Conservation (phyloP, 2,797 vertebrate species). For the Hyperoplus lanceolatus region DNA sequence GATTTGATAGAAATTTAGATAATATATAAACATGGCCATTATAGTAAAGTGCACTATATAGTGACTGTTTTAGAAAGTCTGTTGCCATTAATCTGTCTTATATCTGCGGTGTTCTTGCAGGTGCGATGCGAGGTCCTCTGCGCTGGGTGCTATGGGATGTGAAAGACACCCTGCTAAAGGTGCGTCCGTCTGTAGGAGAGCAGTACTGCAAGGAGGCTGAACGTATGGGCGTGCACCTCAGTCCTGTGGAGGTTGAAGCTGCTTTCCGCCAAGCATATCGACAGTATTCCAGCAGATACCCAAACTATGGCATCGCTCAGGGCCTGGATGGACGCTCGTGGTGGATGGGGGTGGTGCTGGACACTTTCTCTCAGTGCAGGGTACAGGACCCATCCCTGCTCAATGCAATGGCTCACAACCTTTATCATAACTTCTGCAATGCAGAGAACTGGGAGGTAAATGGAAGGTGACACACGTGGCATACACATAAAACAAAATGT, state of each 20-base stretch:
- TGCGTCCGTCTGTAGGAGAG: slow-evolving; percentile 88
- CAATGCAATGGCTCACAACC: slow-evolving; percentile 82
- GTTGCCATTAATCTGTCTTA: background rate
- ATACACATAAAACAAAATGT: background rate
- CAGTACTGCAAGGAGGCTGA: slow-evolving; percentile 90
- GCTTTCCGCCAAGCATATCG: slow-evolving; percentile 85
- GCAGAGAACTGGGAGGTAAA: slow-evolving; percentile 90
- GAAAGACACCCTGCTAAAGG: slow-evolving; percentile 92
- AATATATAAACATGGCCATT: background rate
- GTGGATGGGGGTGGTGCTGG: slow-evolving; percentile 89
- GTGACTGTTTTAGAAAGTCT: background rate
- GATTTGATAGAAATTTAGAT: background rate
- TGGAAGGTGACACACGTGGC: background rate
- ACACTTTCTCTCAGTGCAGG: slow-evolving; percentile 88
- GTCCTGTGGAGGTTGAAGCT: slow-evolving; percentile 73
- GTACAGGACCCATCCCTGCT: slow-evolving; percentile 81
- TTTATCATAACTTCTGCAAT: slow-evolving; percentile 89
- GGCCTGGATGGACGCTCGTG: slow-evolving; percentile 89
- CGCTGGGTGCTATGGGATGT: slow-evolving; percentile 94
- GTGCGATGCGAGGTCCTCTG: slow-evolving; percentile 82
- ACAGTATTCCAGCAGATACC: slow-evolving; percentile 83
- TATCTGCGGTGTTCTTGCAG: slow-evolving; percentile 52
- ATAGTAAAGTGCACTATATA: background rate
- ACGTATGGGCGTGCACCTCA: slow-evolving; percentile 83
- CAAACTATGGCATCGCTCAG: slow-evolving; percentile 89